phyloP scores from a whole-genome alignment of 2,888 invertebrate species.

The Notocelia uddmanniana region DNA sequence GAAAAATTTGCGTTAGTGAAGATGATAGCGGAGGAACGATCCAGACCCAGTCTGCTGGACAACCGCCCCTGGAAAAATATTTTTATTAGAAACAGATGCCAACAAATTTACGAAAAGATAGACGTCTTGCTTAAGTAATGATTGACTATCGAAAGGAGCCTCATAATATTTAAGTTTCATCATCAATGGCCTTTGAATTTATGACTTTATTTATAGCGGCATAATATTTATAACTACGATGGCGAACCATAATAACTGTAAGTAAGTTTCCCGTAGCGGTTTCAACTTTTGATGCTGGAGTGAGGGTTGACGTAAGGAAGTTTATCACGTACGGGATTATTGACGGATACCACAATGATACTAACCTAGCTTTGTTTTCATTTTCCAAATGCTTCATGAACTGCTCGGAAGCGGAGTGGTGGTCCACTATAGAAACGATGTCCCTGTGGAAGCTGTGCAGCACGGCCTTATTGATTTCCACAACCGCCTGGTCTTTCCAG shows the following conservation, averaged over 20 bases:
- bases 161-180: background rate
- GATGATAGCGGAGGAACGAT: constrained; percentile 91
- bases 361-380: constrained; percentile 91
- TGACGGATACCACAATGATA: too few relatives aligned
- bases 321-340: too few relatives aligned
- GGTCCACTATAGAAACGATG: constrained; percentile 97
- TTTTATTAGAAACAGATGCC: background rate
- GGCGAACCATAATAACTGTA: too few relatives aligned
- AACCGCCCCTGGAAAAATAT: constrained; percentile 86
- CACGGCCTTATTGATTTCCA: constrained; percentile 96
- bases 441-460: constrained; percentile 94
- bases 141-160: background rate
- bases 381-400: constrained; percentile 98
- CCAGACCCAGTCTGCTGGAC: constrained; percentile 95
- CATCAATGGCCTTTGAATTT: background rate
- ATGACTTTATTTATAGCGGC: too few relatives aligned
- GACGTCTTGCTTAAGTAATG: background rate
- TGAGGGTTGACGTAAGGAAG: too few relatives aligned
- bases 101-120: background rate
- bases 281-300: too few relatives aligned
- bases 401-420: constrained; percentile 97
- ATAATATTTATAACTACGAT: too few relatives aligned
- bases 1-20: constrained; percentile 91
- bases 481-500: constrained; percentile 97
- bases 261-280: too few relatives aligned